A percentile compares a stretch with the other conserved stretches of the same genome.
Conservation (phyloP, 2,797 vertebrate species). For the Myiothlypis coronata region DNA sequence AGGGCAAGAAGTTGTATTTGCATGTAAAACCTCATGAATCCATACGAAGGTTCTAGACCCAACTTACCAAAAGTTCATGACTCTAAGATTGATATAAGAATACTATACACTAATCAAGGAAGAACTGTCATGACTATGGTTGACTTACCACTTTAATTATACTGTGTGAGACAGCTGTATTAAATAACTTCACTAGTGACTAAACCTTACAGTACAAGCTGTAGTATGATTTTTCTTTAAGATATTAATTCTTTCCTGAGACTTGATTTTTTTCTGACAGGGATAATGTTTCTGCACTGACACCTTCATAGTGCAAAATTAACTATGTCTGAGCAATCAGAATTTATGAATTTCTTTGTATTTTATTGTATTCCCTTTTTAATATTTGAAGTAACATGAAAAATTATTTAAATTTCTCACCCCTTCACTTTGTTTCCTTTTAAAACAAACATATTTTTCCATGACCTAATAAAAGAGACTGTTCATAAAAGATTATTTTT, state of each 20-base stretch:
- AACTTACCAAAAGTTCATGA: neutral
- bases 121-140: neutral
- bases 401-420: neutral
- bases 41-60: neutral
- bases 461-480: neutral
- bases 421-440: neutral
- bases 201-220: neutral
- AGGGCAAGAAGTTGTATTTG: neutral
- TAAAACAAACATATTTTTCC: neutral
- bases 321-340: neutral
- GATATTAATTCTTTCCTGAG: neutral
- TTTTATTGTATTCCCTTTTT: neutral
- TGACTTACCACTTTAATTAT: neutral
- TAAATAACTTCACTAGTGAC: neutral
- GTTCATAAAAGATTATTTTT: conserved; percentile 3
- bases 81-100: neutral
- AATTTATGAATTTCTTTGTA: neutral
- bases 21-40: neutral
- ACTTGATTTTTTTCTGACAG: neutral
- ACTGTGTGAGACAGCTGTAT: neutral
- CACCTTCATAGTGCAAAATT: neutral
- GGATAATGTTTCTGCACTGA: neutral
- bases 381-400: neutral
- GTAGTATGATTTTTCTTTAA: neutral
- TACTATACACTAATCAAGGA: neutral